Base-by-base conservation (phyloP, 64 coral and sea anemone genomes). In the Cladopsammia gracilis region DNA sequence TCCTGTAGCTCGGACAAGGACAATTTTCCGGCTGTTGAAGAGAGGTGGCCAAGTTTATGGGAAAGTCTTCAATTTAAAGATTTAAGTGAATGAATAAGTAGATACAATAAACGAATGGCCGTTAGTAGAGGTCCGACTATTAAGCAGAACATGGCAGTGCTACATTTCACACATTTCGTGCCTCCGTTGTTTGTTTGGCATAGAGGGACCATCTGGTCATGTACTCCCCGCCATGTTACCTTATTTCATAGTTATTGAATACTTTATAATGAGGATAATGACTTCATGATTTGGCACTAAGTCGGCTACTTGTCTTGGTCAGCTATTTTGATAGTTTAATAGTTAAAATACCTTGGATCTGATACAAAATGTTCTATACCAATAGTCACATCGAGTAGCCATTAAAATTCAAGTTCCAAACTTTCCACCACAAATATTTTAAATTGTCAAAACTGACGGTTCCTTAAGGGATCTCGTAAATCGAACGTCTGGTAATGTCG, bases 211-310 rank as follows among this genome's bases (percentile, higher is more conserved):
- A 54, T 53, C 48, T 56, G 48, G 8, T 77, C 18, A 9, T 23
- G 6, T 77, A 8, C 22, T 77, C 48, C 10, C 4, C 10, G 0
- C 9, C 3, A 16, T 77, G 3, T 54, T 54, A 4, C 8, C 6
- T n/a, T 23, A n/a, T 52, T 53, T 22, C 3, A 49, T 18, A 49
- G 6, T 8, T 46, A 7, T 22, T 52, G 75, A 77, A 77, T 56
- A 56, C 22, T 77, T 54, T 16, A 13, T 54, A 56, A 77, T 25
- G 75, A 54, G 20, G 75, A 19, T 77, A 77, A 77, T 56, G 75
- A 50, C 48, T 77, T 77, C n/a, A 49, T 77, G 49, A 77, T 54
- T 77, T 53, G 48, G 34, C 13, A 14, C 15, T 47, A 53, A 50
- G 50, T 77, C 48, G 10, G 19, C 75, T 77, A 26, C 19, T 25